Evolutionary conservation across 2,797 vertebrate genomes (phyloP).

Genomic region (Lagocephalus sceleratus): DNA sequence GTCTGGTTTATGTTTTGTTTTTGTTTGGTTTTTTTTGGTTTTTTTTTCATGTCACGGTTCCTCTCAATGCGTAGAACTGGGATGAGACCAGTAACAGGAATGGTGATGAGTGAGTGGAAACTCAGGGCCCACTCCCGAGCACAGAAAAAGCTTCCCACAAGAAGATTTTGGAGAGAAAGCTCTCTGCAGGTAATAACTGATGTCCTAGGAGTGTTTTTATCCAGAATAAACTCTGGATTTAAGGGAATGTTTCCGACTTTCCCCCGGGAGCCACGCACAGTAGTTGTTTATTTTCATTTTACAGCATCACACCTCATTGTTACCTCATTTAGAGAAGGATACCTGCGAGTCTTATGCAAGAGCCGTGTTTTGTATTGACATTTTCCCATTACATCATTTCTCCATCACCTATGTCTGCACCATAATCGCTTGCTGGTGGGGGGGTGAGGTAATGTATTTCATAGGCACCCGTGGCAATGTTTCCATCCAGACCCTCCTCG

Average conservation of each 20-base stretch:
- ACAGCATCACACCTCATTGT: conserved; percentile 19
- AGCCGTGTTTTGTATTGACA: conserved; percentile 12
- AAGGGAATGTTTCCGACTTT: not conserved
- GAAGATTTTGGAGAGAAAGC: not conserved
- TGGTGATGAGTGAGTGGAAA: conserved; percentile 29
- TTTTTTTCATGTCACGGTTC: conserved; percentile 6
- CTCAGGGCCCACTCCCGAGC: conserved; percentile 27
- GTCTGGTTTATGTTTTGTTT: conserved; percentile 15
- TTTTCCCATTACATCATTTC: conserved; percentile 31
- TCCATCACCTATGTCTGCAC: conserved; percentile 18
- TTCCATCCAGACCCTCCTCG: conserved; percentile 47
- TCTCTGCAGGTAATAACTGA: not conserved
- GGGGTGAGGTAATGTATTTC: conserved; percentile 40
- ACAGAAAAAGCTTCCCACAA: not conserved
- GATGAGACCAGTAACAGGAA: conserved; percentile 13
- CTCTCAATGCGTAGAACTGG: not conserved
- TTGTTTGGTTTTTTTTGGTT: conserved; percentile 16
- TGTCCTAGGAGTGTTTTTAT: not conserved
- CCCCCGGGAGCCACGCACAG: not conserved
- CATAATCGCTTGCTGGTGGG: conserved; percentile 30
- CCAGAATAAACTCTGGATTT: not conserved
- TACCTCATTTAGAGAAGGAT: conserved; percentile 10
- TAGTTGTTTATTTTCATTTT: conserved; percentile 9
- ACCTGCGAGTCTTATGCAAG: conserved; percentile 8
- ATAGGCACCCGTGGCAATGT: conserved; percentile 37